Conservation (phyloP, 2,797 vertebrate species). For the Smutsia temminckii region DNA sequence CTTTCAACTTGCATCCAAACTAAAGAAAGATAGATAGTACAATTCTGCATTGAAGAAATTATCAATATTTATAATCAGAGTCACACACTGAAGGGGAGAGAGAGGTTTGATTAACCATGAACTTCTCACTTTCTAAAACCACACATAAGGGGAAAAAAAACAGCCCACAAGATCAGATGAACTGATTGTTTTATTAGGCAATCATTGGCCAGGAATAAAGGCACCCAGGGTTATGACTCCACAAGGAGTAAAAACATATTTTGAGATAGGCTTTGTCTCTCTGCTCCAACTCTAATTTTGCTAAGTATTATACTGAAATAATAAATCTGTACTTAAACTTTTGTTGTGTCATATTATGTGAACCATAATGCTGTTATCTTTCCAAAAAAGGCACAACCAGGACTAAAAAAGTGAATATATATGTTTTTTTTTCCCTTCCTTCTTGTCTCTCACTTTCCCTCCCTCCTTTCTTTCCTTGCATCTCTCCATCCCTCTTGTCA, state of each 20-base stretch:
- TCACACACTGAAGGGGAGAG: background rate
- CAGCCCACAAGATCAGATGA: background rate
- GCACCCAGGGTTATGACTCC: fast-evolving
- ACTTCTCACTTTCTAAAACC: background rate
- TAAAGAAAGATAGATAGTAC: background rate
- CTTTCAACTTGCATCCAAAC: background rate
- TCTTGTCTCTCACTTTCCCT: background rate
- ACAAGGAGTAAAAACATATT: background rate
- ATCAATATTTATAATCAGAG: background rate
- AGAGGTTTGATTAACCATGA: fast-evolving
- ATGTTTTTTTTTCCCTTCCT: background rate
- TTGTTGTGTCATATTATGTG: background rate
- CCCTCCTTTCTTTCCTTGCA: background rate
- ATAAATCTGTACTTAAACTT: background rate
- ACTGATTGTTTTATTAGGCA: background rate
- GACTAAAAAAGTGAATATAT: background rate
- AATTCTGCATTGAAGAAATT: background rate
- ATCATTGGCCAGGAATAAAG: background rate
- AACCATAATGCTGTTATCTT: background rate
- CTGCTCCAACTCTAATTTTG: background rate
- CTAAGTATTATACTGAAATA: background rate
- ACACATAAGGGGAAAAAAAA: background rate
- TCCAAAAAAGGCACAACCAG: background rate
- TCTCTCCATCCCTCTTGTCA: background rate
- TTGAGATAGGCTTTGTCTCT: background rate